Percentiles rank a stretch among this genome's conserved stretches.
phyloP scores from a whole-genome alignment of 2,888 invertebrate genomes.

The Elmis aenea region DNA sequence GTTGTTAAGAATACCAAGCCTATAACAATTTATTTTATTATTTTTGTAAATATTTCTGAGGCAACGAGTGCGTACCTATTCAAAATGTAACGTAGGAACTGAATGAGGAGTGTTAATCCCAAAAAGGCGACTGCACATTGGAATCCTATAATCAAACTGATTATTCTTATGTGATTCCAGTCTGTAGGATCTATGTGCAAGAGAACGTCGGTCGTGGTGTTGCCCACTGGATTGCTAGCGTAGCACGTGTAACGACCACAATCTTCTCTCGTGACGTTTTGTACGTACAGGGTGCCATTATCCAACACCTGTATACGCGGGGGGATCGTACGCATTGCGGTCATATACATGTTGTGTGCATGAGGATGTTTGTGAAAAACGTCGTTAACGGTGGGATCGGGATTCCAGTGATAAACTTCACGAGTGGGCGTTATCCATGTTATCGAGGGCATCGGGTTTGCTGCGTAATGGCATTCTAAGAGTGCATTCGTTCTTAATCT shows the following conservation, averaged over 20 bases:
- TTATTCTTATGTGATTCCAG: conserved; percentile 76
- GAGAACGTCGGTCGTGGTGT: conserved; percentile 68
- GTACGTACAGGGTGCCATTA: conserved; percentile 74
- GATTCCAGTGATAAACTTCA: conserved; percentile 72
- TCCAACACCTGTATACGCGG: conserved; percentile 63
- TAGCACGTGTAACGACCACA: conserved; percentile 82
- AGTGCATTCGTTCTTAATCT: conserved; percentile 62
- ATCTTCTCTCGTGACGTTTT: conserved; percentile 67
- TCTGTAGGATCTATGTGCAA: conserved; percentile 82
- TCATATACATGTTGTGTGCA: conserved; percentile 54
- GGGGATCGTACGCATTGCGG: conserved; percentile 41
- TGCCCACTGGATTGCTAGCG: conserved; percentile 79
- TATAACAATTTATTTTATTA: conserved; percentile 43
- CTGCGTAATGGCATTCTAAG: conserved; percentile 71
- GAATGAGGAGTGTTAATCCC: conserved; percentile 71
- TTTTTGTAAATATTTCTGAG: not conserved
- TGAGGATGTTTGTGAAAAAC: conserved; percentile 62
- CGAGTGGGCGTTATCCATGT: conserved; percentile 81
- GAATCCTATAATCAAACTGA: conserved; percentile 77
- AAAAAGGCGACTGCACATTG: conserved; percentile 76
- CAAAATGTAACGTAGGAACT: conserved; percentile 66
- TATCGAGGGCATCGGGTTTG: conserved; percentile 73
- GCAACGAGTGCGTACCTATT: conserved; percentile 57
- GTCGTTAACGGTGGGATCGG: conserved; percentile 62
- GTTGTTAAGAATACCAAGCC: conserved; percentile 65